Evolutionary conservation across 1,140 invertebrate species (phyloP).

Genomic region (Doryteuthis pealeii): DNA sequence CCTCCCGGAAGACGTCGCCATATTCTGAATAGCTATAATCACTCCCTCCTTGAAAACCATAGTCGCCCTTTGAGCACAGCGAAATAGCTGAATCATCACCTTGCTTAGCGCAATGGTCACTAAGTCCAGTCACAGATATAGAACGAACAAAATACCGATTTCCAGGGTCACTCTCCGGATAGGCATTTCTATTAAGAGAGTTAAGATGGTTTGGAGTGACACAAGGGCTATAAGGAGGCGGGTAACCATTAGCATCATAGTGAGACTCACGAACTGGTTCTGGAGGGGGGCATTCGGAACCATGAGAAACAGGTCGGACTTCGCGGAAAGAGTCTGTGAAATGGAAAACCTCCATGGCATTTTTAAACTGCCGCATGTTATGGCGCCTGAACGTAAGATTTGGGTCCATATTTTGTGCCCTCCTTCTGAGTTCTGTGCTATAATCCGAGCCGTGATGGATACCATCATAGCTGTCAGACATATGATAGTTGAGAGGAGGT

Average conservation of each 20-base stretch:
- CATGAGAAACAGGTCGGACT: constrained; percentile 12
- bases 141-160: constrained; percentile 33
- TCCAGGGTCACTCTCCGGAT: constrained; percentile 41
- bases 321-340: constrained; percentile 38
- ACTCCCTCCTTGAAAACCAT: constrained; percentile 48
- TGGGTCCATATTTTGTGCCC: constrained; percentile 28
- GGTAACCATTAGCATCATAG: not conserved
- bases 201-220: not conserved
- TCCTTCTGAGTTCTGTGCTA: not conserved
- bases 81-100: constrained; percentile 53
- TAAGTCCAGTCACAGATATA: constrained; percentile 33
- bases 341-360: constrained; percentile 42
- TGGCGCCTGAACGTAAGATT: constrained; percentile 51
- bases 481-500: too few species aligned
- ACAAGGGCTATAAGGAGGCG: not conserved
- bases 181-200: constrained; percentile 7
- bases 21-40: constrained; percentile 48
- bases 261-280: not conserved
- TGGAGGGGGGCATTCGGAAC: not conserved
- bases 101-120: constrained; percentile 33
- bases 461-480: too few species aligned
- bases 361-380: constrained; percentile 38
- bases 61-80: constrained; percentile 45
- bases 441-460: not conserved
- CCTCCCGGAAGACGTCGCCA: constrained; percentile 32